Evolutionary conservation across 2,888 invertebrate genomes (phyloP), one percentile per base, ranked within the genome.

Genomic region (Tenthredo distinguenda): DNA sequence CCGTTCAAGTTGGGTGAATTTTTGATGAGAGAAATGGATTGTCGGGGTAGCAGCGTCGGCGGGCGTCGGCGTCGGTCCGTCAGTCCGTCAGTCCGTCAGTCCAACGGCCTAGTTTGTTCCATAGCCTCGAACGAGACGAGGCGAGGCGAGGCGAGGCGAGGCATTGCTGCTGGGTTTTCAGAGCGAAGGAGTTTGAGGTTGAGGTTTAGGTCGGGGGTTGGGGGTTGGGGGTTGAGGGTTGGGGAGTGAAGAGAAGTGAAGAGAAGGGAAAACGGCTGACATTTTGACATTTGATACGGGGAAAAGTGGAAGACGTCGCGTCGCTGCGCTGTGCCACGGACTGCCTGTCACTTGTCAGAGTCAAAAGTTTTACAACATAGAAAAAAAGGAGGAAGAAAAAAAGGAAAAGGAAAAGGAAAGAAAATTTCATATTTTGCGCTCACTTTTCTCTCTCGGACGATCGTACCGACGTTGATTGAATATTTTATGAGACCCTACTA

Each of bases 271-370:
- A 71, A 83, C 74, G 81, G 79, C 65, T 79, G 85, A 83, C 85
- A 77, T 85, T 85, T 85, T 81, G 85, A 85, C 85, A 82, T 79
- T 82, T 82, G 85, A 79, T 82, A 79, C 71, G 81, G 82, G 83
- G 58, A 55, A 71, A 82, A 85, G 68, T 85, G 85, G 34, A 77
- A 72, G 85, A 85, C 85, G 83, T 86, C 86, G 40, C 40, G 37
- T n/a, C 37, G 72, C 40, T n/a, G 72, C 37, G 79, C 40, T 21
- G 37, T 89, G 87, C 87, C 88, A 90, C 91, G 91, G 91, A 91
- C 91, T 91, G 91, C 47, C 91, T 91, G 91, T 91, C 91, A 91
- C 89, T 88, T 89, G 91, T 92, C 90, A 89, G 87, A 87, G 87
- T 88, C 88, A 88, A 91, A 91, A 92, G 90, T 92, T 92, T 91